phyloP scores from a whole-genome alignment of 2,888 invertebrate genomes.

The Spodoptera picta region DNA sequence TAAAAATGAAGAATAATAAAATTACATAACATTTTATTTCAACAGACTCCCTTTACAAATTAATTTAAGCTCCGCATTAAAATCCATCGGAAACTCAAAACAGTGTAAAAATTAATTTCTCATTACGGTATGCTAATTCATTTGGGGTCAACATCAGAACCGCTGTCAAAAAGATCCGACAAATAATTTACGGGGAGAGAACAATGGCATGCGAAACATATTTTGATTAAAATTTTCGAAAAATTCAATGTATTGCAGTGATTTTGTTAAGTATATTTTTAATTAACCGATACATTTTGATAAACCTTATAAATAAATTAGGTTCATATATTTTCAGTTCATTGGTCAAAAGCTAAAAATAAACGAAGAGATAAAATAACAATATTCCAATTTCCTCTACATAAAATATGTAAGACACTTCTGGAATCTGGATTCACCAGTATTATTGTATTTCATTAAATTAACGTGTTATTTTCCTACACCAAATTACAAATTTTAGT shows the following conservation, averaged over 20 bases:
- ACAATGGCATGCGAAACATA: constrained; percentile 17
- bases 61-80: constrained; percentile 19
- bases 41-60: constrained; percentile 20
- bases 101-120: constrained; percentile 49
- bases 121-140: constrained; percentile 49
- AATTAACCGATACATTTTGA: no score
- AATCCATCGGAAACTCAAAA: constrained; percentile 26
- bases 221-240: constrained; percentile 1
- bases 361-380: no score
- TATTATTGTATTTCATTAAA: no score
- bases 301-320: no score
- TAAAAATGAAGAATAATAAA: no score
- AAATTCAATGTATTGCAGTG: not conserved
- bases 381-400: no score
- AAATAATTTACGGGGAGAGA: constrained; percentile 27
- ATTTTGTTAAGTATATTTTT: not conserved
- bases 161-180: constrained; percentile 32
- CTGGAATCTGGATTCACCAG: no score
- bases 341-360: no score
- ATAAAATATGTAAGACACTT: no score
- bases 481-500: constrained; percentile 35
- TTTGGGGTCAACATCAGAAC: constrained; percentile 47
- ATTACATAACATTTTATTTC: no score
- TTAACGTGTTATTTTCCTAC: constrained; percentile 1
- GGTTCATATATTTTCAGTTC: no score